Evolutionary conservation across 2,888 invertebrate genomes (phyloP).

Genomic region (Asteroscopus sphinx): DNA sequence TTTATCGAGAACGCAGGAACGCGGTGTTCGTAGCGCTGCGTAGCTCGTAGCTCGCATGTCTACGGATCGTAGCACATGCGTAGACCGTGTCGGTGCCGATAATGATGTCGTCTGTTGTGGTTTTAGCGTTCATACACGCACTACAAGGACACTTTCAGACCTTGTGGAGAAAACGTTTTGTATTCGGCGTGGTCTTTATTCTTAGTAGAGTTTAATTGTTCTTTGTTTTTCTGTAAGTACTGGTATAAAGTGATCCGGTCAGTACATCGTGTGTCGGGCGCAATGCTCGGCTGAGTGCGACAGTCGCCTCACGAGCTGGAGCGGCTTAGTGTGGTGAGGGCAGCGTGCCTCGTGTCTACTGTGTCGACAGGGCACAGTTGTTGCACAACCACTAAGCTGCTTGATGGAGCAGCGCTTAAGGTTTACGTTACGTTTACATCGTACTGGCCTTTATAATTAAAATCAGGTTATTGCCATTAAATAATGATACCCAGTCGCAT

Average conservation of each 20-base stretch:
- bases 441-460: too few relatives aligned
- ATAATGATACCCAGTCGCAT: too few relatives aligned
- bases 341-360: not conserved
- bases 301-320: not conserved
- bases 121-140: not conserved
- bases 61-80: constrained; percentile 32
- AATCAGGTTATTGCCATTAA: too few relatives aligned
- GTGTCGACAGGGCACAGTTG: not conserved
- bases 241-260: not conserved
- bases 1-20: constrained; percentile 7
- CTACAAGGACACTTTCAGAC: constrained; percentile 1
- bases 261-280: not conserved
- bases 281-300: not conserved
- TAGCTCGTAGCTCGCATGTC: constrained; percentile 44
- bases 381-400: not conserved
- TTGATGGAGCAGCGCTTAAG: not conserved
- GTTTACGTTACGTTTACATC: not conserved
- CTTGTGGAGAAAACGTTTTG: too few relatives aligned
- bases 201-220: not conserved
- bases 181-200: too few relatives aligned
- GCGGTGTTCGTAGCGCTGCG: constrained; percentile 20
- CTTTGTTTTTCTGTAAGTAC: not conserved
- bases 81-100: not conserved
- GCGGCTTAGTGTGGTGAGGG: constrained; percentile 3
- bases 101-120: constrained; percentile 4